Evolutionary conservation across 2,113 vertebrate genomes (phyloP).

Genomic region (Ariopsis seemanni): DNA sequence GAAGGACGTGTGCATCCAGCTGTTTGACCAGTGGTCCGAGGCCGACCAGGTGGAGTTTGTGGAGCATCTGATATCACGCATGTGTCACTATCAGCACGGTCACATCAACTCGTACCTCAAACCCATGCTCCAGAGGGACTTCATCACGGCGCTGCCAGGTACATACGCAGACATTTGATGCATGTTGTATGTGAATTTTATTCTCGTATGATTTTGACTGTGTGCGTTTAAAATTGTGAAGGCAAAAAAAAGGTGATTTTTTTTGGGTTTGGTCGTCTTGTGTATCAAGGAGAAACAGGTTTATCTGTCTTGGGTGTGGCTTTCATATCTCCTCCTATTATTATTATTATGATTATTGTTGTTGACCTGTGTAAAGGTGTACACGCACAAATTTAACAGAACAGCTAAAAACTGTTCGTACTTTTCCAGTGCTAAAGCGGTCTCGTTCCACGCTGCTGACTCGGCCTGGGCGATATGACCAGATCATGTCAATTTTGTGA

Average conservation of each 20-base stretch:
- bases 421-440: neutral
- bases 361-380: neutral
- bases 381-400: neutral
- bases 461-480: neutral
- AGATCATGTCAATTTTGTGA: neutral
- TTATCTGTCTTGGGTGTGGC: neutral
- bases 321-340: neutral
- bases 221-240: neutral
- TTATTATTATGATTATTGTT: neutral
- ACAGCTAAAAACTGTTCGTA: neutral
- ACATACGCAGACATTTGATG: constrained; percentile 23
- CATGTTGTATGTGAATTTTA: neutral
- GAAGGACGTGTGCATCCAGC: constrained; percentile 96
- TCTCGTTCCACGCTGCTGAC: neutral
- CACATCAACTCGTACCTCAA: constrained; percentile 99
- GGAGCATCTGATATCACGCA: constrained; percentile 97
- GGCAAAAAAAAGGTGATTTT: neutral
- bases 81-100: constrained; percentile 99
- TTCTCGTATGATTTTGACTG: neutral
- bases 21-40: constrained; percentile 99
- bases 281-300: neutral
- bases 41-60: constrained; percentile 99
- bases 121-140: constrained; percentile 98
- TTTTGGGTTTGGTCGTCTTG: neutral
- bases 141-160: constrained; percentile 98